Evolutionary conservation across 2,113 vertebrate species (phyloP).

Genomic region (Nyctibius bracteatus): DNA sequence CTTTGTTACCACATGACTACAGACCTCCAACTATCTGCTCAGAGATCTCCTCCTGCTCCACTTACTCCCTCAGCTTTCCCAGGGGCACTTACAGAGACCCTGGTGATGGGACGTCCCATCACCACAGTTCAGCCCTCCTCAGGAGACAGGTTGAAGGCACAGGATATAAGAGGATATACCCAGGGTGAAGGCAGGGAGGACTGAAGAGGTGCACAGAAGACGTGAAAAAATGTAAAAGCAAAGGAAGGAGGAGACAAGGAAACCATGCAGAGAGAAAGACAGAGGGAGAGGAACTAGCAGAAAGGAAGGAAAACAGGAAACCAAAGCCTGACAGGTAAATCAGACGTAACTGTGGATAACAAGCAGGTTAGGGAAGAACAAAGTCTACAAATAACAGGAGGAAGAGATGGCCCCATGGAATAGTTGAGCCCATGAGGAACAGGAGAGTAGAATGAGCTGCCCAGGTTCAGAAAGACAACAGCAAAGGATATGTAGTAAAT

Average conservation of each 20-base stretch:
- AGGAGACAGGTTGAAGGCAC: background rate
- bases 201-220: background rate
- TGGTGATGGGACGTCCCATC: background rate
- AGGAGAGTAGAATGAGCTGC: background rate
- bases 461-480: background rate
- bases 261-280: background rate
- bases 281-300: background rate
- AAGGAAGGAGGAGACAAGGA: background rate
- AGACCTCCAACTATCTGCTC: background rate
- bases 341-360: background rate
- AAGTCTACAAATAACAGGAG: background rate
- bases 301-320: background rate
- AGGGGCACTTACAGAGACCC: background rate
- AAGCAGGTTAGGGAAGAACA: background rate
- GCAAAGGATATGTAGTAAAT: background rate
- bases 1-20: background rate
- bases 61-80: background rate
- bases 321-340: background rate
- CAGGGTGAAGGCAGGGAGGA: background rate
- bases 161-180: background rate
- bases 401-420: background rate
- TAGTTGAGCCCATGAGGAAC: background rate
- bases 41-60: background rate
- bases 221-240: background rate
- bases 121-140: background rate